Conservation (phyloP, 2,888 invertebrate genomes). For the Hydropsyche betteni region DNA sequence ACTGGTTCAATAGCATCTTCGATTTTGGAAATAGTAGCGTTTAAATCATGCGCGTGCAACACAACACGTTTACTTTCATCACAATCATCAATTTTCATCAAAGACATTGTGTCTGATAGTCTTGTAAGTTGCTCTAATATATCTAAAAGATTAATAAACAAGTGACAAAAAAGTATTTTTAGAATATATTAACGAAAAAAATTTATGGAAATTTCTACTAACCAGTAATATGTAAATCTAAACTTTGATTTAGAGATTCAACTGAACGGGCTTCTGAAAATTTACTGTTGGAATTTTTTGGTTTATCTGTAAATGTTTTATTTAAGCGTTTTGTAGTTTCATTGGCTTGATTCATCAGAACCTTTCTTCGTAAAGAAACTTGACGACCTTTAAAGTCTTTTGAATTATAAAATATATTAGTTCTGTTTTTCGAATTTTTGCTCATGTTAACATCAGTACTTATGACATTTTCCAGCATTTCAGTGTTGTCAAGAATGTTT, state of each 20-base stretch:
- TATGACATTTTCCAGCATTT: not conserved
- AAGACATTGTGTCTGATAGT: slow-evolving; percentile 48
- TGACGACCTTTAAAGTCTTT: slow-evolving; percentile 1
- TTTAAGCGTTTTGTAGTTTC: not conserved
- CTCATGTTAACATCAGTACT: not conserved
- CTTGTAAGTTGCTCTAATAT: slow-evolving; percentile 48
- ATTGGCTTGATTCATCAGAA: slow-evolving; percentile 36
- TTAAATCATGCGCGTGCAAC: not conserved
- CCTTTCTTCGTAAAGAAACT: slow-evolving; percentile 39
- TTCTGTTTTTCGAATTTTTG: slow-evolving; percentile 28
- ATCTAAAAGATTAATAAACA: slow-evolving; percentile 39
- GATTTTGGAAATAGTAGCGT: not conserved
- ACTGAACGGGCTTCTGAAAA: slow-evolving; percentile 10
- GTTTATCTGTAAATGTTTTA: too few relatives aligned
- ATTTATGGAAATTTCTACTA: not conserved
- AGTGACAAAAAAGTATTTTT: too few relatives aligned
- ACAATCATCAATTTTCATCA: slow-evolving; percentile 41
- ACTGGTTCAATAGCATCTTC: slow-evolving; percentile 6
- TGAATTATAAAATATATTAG: slow-evolving; percentile 36
- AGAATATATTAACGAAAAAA: too few relatives aligned
- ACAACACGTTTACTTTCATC: not conserved
- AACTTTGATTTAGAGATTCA: slow-evolving; percentile 33
- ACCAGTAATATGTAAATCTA: slow-evolving; percentile 50
- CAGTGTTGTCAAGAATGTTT: slow-evolving; percentile 5
- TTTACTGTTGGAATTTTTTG: not conserved